Percentiles rank a stretch among this genome's conserved stretches.
Evolutionary conservation across 1,140 invertebrate genomes (phyloP).

Genomic region (Ditylenchus dipsaci): DNA sequence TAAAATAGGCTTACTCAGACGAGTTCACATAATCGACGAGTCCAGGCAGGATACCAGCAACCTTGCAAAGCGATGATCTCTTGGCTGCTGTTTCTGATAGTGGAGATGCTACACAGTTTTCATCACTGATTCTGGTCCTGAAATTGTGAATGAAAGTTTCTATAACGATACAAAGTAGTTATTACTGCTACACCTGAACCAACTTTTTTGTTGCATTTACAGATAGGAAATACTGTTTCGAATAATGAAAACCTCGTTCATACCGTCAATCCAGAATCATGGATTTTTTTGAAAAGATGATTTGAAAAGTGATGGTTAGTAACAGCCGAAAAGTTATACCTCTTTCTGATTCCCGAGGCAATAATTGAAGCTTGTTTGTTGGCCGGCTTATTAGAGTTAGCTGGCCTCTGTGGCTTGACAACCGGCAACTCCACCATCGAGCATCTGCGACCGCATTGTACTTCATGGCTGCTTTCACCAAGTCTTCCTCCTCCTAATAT

Average conservation of each 20-base stretch:
- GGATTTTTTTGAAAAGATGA: too few species aligned
- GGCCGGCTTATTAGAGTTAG: background rate
- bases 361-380: conserved; percentile 33
- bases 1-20: too few species aligned
- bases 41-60: conserved; percentile 26
- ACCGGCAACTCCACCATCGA: too few species aligned
- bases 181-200: too few species aligned
- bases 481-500: conserved; percentile 51
- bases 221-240: too few species aligned
- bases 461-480: conserved; percentile 23
- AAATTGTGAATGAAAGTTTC: background rate
- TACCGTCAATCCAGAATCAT: too few species aligned
- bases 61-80: background rate
- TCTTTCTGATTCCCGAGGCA: conserved; percentile 27
- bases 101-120: background rate
- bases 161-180: background rate
- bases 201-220: too few species aligned
- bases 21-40: conserved; percentile 26
- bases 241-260: too few species aligned
- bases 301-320: too few species aligned
- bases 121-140: background rate
- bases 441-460: too few species aligned
- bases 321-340: conserved; percentile 9
- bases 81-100: conserved; percentile 8
- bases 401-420: too few species aligned